Base-by-base conservation (phyloP, 2,797 vertebrate genomes). In the Sebastes oblongus region DNA sequence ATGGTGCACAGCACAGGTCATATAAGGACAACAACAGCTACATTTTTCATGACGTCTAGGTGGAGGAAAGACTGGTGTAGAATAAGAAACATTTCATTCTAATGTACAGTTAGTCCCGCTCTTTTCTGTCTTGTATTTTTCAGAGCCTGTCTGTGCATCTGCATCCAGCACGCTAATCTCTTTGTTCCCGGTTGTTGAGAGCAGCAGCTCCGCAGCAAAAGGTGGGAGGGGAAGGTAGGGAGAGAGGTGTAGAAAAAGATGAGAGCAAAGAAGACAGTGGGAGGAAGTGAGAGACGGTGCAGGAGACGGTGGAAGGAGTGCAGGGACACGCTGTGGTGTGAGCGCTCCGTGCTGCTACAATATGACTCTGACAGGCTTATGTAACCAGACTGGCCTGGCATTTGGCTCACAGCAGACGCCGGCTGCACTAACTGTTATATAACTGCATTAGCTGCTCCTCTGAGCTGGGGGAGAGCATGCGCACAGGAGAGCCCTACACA, bases 371-470 rank as follows among this genome's bases (percentile, higher is more conserved):
- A 93, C 94, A 85, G 92, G 89, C 91, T 96, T 96, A 96, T 93
- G 93, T 96, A 96, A 96, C 88, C 88, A 90, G 88, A 86, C 91
- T 88, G 92, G 93, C 92, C 94, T 94, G 90, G 94, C 94, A 92
- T 93, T 94, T 92, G 86, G 93, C 94, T 94, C 94, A 88, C 92
- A 96, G 94, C 94, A 95, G 95, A 95, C 94, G 84, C 90, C 88
- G 91, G 91, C 94, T 95, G 92, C 93, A 87, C 90, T 91, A 88
- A 77, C 91, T 94, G 92, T 96, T 96, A 95, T 93, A 94, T 96
- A 96, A 96, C 94, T 92, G 94, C 94, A 95, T 95, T 94, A 95
- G 92, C 91, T 89, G 92, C 92, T 94, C 83, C 91, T 94, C 92
- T 90, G 93, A 94, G 91, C 89, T 68, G 79, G 65, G 75, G 13